Percentiles rank a stretch among this genome's conserved stretches.
Evolutionary conservation across 1,140 invertebrate species (phyloP).

Genomic region (Oryzaephilus surinamensis): DNA sequence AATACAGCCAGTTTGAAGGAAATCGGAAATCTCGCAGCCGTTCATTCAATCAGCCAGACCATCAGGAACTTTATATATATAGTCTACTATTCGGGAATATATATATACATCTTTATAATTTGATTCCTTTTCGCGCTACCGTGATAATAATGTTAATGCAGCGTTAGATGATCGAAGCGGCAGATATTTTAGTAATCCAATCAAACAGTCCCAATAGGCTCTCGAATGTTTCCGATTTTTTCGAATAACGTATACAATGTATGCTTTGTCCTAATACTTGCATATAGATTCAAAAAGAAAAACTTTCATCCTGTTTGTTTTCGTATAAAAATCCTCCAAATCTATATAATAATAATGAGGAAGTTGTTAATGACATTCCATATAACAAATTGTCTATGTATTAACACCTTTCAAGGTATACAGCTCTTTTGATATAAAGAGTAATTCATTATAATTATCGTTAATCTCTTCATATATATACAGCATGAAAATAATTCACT

Average conservation of each 20-base stretch:
- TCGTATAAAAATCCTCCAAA: too few species aligned
- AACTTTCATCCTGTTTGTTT: neutral
- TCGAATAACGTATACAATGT: slow-evolving; percentile 12
- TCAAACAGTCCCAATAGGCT: slow-evolving; percentile 23
- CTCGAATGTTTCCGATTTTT: slow-evolving; percentile 20
- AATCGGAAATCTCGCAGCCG: slow-evolving; percentile 13
- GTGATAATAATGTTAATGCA: slow-evolving; percentile 26
- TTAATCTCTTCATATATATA: too few species aligned
- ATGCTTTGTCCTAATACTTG: too few species aligned
- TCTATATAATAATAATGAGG: neutral
- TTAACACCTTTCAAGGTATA: neutral
- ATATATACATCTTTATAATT: slow-evolving; percentile 18
- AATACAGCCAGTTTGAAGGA: too few species aligned
- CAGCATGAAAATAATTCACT: too few species aligned
- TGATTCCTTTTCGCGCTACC: slow-evolving; percentile 19
- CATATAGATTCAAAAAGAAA: too few species aligned
- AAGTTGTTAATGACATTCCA: neutral
- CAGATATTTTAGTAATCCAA: slow-evolving; percentile 23
- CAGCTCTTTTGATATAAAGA: too few species aligned
- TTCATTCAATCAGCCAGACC: slow-evolving; percentile 12
- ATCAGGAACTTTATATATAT: slow-evolving; percentile 11
- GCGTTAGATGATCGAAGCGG: slow-evolving; percentile 19
- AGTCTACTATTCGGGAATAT: slow-evolving; percentile 11
- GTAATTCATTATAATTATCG: too few species aligned
- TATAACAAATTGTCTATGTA: neutral